Evolutionary conservation across 1,140 invertebrate genomes (phyloP), one percentile per base, ranked within the genome.

Genomic region (Aphidius ervi): DNA sequence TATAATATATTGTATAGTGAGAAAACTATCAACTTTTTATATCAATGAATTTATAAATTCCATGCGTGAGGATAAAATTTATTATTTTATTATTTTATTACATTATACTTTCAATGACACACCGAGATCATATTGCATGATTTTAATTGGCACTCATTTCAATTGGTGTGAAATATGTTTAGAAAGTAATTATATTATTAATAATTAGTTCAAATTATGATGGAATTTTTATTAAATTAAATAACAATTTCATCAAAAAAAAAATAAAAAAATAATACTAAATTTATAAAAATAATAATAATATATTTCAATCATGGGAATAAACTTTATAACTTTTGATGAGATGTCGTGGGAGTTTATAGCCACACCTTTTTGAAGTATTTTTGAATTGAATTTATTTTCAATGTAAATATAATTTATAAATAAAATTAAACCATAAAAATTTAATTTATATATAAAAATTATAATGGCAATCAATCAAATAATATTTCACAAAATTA

Each of bases 261-360:
- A 42, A 41, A 41, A 54, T 54, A 16, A 6, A 54, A 23, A 23
- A 54, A 42, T 54, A 39, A 54, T 54, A 41, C 16, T 16, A 16
- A 16, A 16, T 16, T 16, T 16, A 16, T 16, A 16, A 16, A 31
- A 31, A 31, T 31, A 40, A 54, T 39, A 40, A 37, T 54, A 2
- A 31, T 16, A 54, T 37, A 54, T 54, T 41, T 40, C 4, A 54
- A 54, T 54, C 39, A 54, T 54, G 52, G 39, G 39, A 54, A 54
- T 54, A 37, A 40, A 31, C 16, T 16, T 54, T 37, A 42, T 54
- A 54, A 10, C 41, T 54, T 54, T 3, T 48, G 6, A 39, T 41
- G 39, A n/a, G 52, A 54, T 31, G 23, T 54, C 52, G 52, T 54
- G 52, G 52, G 52, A 54, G 40, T 54, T 39, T 37, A n/a, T 37